These are phyloP conservation scores for Choreutis nemorana DNA, from an alignment of 2,888 invertebrate genomes.

Conservation along the genomic window DNA sequence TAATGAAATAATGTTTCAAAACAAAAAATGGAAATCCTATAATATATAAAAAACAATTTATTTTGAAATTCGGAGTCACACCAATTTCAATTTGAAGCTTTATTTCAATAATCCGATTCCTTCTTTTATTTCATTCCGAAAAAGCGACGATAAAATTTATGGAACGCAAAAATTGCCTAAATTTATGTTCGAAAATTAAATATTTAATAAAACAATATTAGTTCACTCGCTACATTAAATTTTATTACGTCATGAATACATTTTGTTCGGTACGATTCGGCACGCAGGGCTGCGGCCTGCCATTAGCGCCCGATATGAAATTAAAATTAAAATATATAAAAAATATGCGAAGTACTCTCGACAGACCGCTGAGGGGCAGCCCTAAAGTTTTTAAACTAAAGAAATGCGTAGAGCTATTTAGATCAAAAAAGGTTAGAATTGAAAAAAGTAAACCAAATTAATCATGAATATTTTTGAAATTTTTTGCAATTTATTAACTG, in stretches of 20 bases:
- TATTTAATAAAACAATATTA: constrained; percentile 66
- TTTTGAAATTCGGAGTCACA: too few relatives aligned
- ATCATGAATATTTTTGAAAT: too few relatives aligned
- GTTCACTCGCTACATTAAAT: constrained; percentile 64
- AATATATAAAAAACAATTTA: too few relatives aligned
- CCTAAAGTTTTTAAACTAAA: constrained; percentile 48
- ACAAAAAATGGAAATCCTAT: too few relatives aligned
- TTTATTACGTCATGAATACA: constrained; percentile 62
- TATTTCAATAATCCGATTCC: too few relatives aligned
- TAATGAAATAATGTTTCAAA: too few relatives aligned
- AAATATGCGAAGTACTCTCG: constrained; percentile 52
- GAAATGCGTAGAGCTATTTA: constrained; percentile 26
- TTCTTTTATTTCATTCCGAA: too few relatives aligned
- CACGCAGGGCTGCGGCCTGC: constrained; percentile 59
- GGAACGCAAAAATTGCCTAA: constrained; percentile 48
- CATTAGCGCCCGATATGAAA: constrained; percentile 65
- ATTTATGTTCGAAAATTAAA: constrained; percentile 55
- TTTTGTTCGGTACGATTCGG: constrained; percentile 51
- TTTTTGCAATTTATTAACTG: neutral
- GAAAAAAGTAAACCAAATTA: too few relatives aligned
- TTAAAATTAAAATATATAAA: constrained; percentile 67
- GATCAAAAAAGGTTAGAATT: neutral
- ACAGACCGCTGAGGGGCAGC: constrained; percentile 62
- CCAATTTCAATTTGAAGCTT: too few relatives aligned
- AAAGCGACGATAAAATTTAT: constrained; percentile 46